These are phyloP conservation scores for Falco berigora DNA, from an alignment of 2,797 vertebrate species.

Conservation along the genomic window DNA sequence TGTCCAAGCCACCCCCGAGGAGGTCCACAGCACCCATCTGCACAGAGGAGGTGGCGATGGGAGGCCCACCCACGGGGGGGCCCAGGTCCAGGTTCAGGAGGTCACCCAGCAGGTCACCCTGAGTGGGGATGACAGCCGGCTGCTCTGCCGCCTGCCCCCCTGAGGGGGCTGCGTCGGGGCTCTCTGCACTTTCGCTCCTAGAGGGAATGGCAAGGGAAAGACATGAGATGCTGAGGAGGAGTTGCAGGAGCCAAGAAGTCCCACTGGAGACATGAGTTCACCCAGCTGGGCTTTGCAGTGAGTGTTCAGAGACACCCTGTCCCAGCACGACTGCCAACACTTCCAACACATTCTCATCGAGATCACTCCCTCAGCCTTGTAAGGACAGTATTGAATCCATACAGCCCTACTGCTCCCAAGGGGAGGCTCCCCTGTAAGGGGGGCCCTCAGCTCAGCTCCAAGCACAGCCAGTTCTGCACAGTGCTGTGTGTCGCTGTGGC, in stretches of 20 bases:
- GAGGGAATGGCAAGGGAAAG: background rate
- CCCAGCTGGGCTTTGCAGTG: background rate
- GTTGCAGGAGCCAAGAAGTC: background rate
- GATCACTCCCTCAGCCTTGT: background rate
- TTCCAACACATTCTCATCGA: accelerated
- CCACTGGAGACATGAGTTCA: accelerated
- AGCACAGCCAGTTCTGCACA: background rate
- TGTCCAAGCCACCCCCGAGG: slow-evolving; percentile 90
- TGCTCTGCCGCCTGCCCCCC: slow-evolving; percentile 76
- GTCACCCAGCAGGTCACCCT: slow-evolving; percentile 91
- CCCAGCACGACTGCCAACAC: background rate
- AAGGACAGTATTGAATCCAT: background rate
- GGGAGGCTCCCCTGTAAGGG: too few species aligned
- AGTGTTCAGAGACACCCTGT: accelerated
- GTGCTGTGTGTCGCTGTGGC: accelerated
- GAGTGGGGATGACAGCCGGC: slow-evolving; percentile 87
- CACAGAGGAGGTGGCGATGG: slow-evolving; percentile 75
- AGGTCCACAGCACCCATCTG: slow-evolving; percentile 93
- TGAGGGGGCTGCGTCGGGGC: slow-evolving; percentile 77
- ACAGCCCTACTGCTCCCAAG: background rate
- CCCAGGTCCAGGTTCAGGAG: slow-evolving; percentile 93
- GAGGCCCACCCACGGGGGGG: slow-evolving; percentile 79
- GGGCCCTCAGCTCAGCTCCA: background rate
- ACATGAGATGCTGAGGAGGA: background rate
- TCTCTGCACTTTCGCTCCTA: slow-evolving; percentile 87